A percentile compares a stretch with the other conserved stretches of the same genome.
Evolutionary conservation across 2,888 invertebrate species (phyloP).

Genomic region (Seira sanloemensis): DNA sequence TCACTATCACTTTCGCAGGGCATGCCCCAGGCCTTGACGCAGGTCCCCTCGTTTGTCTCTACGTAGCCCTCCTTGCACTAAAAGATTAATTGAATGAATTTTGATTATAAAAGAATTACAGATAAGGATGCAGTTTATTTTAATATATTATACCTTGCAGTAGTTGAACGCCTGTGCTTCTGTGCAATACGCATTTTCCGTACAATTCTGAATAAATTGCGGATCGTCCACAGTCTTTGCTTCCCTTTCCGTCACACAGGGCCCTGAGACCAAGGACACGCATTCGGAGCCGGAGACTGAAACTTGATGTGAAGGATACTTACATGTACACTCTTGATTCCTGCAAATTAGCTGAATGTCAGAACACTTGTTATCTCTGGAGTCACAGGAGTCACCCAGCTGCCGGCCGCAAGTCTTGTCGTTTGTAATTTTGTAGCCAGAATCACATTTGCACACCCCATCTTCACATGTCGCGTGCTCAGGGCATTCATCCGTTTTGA

Average conservation of each 20-base stretch:
- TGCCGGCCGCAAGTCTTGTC: constrained; percentile 64
- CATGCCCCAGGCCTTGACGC: constrained; percentile 55
- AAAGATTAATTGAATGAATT: no score
- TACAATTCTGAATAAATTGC: constrained; percentile 56
- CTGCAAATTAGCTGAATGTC: constrained; percentile 66
- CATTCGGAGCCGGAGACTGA: constrained; percentile 42
- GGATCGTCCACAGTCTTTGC: constrained; percentile 33
- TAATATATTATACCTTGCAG: constrained; percentile 33
- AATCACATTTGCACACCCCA: constrained; percentile 56
- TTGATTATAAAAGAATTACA: no score
- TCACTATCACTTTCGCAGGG: constrained; percentile 60
- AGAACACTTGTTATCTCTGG: constrained; percentile 55
- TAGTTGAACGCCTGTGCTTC: constrained; percentile 60
- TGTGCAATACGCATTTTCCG: constrained; percentile 62
- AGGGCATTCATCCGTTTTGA: constrained; percentile 60
- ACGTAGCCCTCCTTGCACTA: constrained; percentile 58
- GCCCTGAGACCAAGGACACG: constrained; percentile 58
- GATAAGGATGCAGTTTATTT: background rate
- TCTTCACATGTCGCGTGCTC: constrained; percentile 56
- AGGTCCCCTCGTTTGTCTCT: constrained; percentile 60
- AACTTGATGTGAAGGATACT: constrained; percentile 63
- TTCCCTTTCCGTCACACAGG: constrained; percentile 52
- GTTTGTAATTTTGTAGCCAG: constrained; percentile 49
- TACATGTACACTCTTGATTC: constrained; percentile 58
- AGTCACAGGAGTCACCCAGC: constrained; percentile 58